Base-by-base conservation (phyloP, 2,888 invertebrate genomes). In the Andricus curvator region DNA sequence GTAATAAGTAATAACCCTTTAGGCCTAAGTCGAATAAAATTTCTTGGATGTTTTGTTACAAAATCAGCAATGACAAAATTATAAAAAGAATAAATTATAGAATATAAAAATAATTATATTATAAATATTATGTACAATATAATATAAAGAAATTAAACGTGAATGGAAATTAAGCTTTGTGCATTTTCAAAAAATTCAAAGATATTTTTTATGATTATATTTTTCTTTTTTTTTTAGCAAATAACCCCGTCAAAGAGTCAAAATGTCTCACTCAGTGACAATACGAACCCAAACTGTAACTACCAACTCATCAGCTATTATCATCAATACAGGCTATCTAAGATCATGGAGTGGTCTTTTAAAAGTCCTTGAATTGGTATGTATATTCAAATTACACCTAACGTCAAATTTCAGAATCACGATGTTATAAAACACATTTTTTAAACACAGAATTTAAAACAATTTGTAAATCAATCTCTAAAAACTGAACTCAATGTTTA, bases 211-310 rank as follows among this genome's bases (percentile, higher is more conserved):
- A 44, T 44, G 4, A 44, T 44, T 15, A 44, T 44, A 44, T 41
- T 41, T 41, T 4, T 60, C 8, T 60, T 60, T 70, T 70, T 70
- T 70, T 51, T 37, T 51, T 51, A 70, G 70, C 9, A 51, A 22
- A 60, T 9, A 60, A 22, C 15, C 11, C 20, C 51, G 20, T 51
- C 20, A n/a, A 70, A 48, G n/a, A 25, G 29, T 48, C 20, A 95
- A 93, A 88, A 98, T 98, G 98, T 97, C 97, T 85, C 97, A 98
- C 93, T 94, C 97, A 56, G 96, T 98, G 87, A 98, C 97, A 70
- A 96, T 98, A 82, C 88, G 91, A 70, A 97, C 97, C 44, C 87
- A 91, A 66, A 97, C 97, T 56, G 90, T 91, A n/a, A 97, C 97
- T 15, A 94, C 96, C 37, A 95, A 96, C 44, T 96, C 97, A 29